Base-by-base conservation (phyloP, 1,140 invertebrate genomes). In the Drosophila orena region DNA sequence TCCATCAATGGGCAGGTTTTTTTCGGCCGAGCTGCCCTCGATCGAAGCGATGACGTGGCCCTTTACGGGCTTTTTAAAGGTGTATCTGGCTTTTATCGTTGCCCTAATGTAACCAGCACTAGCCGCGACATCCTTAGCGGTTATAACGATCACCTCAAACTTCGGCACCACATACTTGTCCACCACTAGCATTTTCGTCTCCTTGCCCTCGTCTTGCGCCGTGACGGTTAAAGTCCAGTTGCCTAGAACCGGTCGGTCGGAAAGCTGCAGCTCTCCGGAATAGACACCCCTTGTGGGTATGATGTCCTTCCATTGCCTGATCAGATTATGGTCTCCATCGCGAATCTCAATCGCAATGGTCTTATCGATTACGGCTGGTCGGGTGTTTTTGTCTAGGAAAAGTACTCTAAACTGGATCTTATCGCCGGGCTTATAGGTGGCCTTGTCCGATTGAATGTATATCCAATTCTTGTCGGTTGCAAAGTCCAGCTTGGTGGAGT, bases 361-460 rank as follows among this genome's bases (percentile, higher is more conserved):
- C 38, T 75, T 57, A 3, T 80, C 43, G 24, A 91, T 58, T 92
- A 52, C 94, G 72, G 91, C 94, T 60, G 92, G 97, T 80, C 95
- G 95, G n/a, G 98, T 93, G 72, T 95, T 94, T 2, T 95, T 95
- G 91, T 97, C 95, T 22, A 98, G 93, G 27, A 97, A 94, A 42
- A 99, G 93, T n/a, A 96, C 95, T 74, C 98, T 94, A 86, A 98
- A 98, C 85, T 96, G 94, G 10, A 99, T 95, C 70, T 95, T 95
- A 83, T 97, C 95, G 14, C 95, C 95, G 1, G 98, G 98, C 90
- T 98, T 97, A 91, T 99, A 99, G 56, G 98, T 96, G 2, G 97
- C 95, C 93, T 98, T 97, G 93, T 99, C 98, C 0, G 98, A 98
- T 92, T 99, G 98, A 72, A 99, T 95, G 79, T 98, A 98, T 2